These are phyloP conservation scores for Solea solea DNA, from an alignment of 2,113 vertebrate species.

Conservation along the genomic window DNA sequence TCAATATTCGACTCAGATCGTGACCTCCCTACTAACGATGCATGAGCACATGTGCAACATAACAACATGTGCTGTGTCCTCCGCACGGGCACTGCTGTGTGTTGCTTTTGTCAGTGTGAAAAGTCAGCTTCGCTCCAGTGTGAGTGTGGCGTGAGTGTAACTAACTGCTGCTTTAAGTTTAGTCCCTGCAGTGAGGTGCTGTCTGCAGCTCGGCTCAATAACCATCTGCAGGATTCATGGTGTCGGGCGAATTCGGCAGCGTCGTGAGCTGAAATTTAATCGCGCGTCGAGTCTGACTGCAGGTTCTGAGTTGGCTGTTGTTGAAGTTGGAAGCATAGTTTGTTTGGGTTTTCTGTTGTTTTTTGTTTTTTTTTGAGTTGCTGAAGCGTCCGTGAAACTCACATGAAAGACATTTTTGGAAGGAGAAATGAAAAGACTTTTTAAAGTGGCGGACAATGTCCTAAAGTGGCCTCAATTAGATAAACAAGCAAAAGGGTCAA, in stretches of 20 bases:
- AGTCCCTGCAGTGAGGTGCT: background rate
- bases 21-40: too few relatives aligned
- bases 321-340: slow-evolving; percentile 30
- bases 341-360: background rate
- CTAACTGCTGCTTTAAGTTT: background rate
- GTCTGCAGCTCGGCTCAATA: background rate
- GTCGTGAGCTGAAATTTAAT: slow-evolving; percentile 35
- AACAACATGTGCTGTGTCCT: too few relatives aligned
- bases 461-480: slow-evolving; percentile 24
- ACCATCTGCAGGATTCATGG: slow-evolving; percentile 18
- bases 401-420: slow-evolving; percentile 32
- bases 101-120: too few relatives aligned
- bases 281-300: slow-evolving; percentile 1
- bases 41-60: too few relatives aligned
- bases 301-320: slow-evolving; percentile 14
- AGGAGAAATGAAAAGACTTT: slow-evolving; percentile 16
- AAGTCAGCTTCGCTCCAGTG: too few relatives aligned
- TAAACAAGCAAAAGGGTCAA: background rate
- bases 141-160: background rate
- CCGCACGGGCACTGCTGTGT: too few relatives aligned
- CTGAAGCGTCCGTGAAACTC: slow-evolving; percentile 1
- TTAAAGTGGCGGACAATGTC: slow-evolving; percentile 2
- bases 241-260: background rate
- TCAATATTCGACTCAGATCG: too few relatives aligned
- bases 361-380: slow-evolving; percentile 5